Evolutionary conservation across 2,888 invertebrate genomes (phyloP).

Genomic region (Tiliacea aurago): DNA sequence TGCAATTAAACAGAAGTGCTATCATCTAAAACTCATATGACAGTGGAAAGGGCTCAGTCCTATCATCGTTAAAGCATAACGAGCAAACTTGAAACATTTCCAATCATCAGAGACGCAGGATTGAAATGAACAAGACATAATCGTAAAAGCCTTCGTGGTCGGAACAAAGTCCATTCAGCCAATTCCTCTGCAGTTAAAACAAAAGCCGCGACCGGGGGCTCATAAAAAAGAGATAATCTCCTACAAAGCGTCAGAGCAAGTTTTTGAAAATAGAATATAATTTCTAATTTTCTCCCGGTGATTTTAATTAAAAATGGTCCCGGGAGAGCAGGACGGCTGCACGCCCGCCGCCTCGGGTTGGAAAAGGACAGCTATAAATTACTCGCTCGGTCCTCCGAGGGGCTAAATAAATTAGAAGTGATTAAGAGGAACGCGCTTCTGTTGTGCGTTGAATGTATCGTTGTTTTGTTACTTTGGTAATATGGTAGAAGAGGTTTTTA

Average conservation of each 20-base stretch:
- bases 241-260: conserved; percentile 89
- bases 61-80: conserved; percentile 63
- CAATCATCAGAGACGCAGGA: conserved; percentile 78
- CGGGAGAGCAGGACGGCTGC: conserved; percentile 84
- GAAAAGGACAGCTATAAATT: conserved; percentile 88
- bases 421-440: conserved; percentile 89
- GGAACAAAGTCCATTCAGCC: conserved; percentile 86
- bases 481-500: conserved; percentile 69
- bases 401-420: conserved; percentile 91
- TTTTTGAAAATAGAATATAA: conserved; percentile 91
- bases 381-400: conserved; percentile 85
- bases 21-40: conserved; percentile 50
- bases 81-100: conserved; percentile 76
- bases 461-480: conserved; percentile 81
- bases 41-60: conserved; percentile 29
- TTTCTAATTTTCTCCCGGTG: conserved; percentile 90
- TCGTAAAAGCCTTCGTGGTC: conserved; percentile 78
- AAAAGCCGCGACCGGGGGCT: conserved; percentile 87
- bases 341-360: conserved; percentile 75
- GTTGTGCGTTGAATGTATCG: conserved; percentile 82
- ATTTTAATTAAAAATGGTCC: conserved; percentile 91
- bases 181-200: conserved; percentile 87
- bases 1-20: conserved; percentile 52
- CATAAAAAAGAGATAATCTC: conserved; percentile 90
- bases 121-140: conserved; percentile 86